Base-by-base conservation (phyloP, 2,888 invertebrate genomes). In the Hyalella azteca region DNA sequence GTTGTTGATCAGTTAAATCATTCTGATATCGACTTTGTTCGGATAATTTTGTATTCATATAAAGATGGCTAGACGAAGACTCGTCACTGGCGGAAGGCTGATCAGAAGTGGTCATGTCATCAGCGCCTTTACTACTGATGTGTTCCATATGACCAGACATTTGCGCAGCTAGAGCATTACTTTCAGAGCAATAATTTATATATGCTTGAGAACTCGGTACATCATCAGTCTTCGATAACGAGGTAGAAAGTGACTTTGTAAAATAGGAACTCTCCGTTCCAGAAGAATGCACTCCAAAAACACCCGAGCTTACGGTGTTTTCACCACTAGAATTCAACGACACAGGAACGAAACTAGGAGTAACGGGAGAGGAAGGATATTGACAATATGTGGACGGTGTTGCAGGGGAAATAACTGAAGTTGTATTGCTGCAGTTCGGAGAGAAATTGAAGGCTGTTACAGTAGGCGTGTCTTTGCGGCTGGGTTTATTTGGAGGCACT, bases 401-500 rank as follows among this genome's bases (percentile, higher is more conserved):
- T 32, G 7, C 9, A 19, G 13, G 13, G 66, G 29, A 13, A 4
- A 36, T 19, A 11, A n/a, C 66, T 36, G 19, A 32, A 5, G 66
- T 19, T 11, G 66, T 4, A 36, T 39, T 36, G 7, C 36, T 19
- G 19, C 2, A 11, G 29, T 36, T n/a, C 13, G 19, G 0, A 36
- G 36, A 36, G 19, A 36, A 36, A 36, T 32, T n/a, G 7, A 36
- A 1, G 39, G 26, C 66, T n/a, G 3, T 66, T n/a, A 5, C 36
- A 1, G 19, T 36, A 36, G 66, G 36, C 19, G 66, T 19, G 39
- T 66, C 66, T 7, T 39, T 29, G 40, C 45, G 40, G 19, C 40
- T 26, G 0, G 75, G 75, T 45, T 75, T 75, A n/a, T 75, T 41
- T 3, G 75, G 75, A 4, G 75, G 75, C 13, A 75, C 45, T 9